phyloP scores from a whole-genome alignment of 2,888 invertebrate genomes.

The Dicyrtoma fusca region DNA sequence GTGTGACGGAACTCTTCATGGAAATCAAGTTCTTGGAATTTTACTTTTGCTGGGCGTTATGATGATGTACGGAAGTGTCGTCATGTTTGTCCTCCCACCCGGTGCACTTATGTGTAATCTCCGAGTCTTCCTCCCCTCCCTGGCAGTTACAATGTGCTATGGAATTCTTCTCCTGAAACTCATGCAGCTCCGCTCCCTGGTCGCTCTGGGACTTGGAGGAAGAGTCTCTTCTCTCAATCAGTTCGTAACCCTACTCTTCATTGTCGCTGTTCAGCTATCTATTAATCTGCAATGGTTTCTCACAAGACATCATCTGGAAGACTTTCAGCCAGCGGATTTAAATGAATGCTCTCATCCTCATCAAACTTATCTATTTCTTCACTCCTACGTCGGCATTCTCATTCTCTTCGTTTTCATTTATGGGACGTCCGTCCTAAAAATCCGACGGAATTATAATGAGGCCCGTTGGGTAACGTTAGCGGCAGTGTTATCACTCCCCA shows the following conservation, averaged over 20 bases:
- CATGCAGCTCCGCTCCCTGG: slow-evolving; percentile 60
- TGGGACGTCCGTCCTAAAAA: slow-evolving; percentile 58
- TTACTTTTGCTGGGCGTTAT: slow-evolving; percentile 58
- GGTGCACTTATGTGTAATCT: slow-evolving; percentile 57
- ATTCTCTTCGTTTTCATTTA: slow-evolving; percentile 58
- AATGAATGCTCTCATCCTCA: slow-evolving; percentile 57
- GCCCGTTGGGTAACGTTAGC: slow-evolving; percentile 58
- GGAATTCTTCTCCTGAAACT: slow-evolving; percentile 59
- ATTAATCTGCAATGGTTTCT: slow-evolving; percentile 58
- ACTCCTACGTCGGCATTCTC: slow-evolving; percentile 57
- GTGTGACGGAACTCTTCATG: slow-evolving; percentile 59
- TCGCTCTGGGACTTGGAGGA: slow-evolving; percentile 59
- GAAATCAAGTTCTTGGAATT: slow-evolving; percentile 58
- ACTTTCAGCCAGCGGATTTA: slow-evolving; percentile 31
- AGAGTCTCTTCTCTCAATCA: slow-evolving; percentile 58
- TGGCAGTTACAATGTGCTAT: slow-evolving; percentile 59
- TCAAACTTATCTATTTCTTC: slow-evolving; percentile 57
- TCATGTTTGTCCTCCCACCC: slow-evolving; percentile 59
- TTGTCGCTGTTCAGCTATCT: slow-evolving; percentile 58
- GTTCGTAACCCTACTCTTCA: slow-evolving; percentile 58
- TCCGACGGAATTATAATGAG: slow-evolving; percentile 59
- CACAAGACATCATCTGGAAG: slow-evolving; percentile 44
- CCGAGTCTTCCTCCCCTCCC: slow-evolving; percentile 58
- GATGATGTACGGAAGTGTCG: slow-evolving; percentile 58
- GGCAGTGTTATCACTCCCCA: slow-evolving; percentile 57